Evolutionary conservation across 2,888 invertebrate genomes (phyloP).

Genomic region (Teinopalpus imperialis): DNA sequence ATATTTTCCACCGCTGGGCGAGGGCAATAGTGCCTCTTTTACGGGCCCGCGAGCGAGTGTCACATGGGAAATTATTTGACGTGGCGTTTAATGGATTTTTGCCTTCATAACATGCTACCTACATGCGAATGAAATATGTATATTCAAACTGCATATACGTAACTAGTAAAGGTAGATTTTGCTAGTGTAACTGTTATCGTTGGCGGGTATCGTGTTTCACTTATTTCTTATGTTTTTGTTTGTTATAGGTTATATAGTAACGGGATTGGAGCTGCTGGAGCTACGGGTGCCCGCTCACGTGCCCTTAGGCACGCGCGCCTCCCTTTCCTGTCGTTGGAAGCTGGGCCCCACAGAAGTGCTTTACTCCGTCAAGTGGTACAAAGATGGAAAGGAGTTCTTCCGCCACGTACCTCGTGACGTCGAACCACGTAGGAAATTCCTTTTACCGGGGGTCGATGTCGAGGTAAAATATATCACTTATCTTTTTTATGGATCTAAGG

Average conservation of each 20-base stretch:
- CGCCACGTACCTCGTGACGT: constrained; percentile 91
- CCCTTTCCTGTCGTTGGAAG: constrained; percentile 91
- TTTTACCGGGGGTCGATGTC: constrained; percentile 90
- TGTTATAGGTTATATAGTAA: constrained; percentile 56
- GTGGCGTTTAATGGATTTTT: constrained; percentile 81
- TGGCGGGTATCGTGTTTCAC: not conserved
- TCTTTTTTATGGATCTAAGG: no score
- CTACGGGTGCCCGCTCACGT: constrained; percentile 91
- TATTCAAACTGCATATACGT: constrained; percentile 41
- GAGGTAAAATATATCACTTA: constrained; percentile 91
- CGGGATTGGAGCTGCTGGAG: constrained; percentile 86
- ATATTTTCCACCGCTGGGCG: constrained; percentile 78
- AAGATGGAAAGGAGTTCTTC: constrained; percentile 94
- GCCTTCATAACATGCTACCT: constrained; percentile 80
- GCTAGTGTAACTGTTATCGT: constrained; percentile 18
- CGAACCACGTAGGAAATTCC: constrained; percentile 90
- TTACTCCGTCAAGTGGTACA: constrained; percentile 96
- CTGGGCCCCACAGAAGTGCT: constrained; percentile 89
- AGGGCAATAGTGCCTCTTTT: constrained; percentile 80
- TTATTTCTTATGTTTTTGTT: not conserved
- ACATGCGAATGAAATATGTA: constrained; percentile 71
- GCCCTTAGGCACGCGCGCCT: constrained; percentile 88
- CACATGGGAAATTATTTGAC: constrained; percentile 83
- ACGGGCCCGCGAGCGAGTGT: constrained; percentile 79
- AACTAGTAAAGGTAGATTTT: no score